A percentile compares a stretch with the other conserved stretches of the same genome.
Evolutionary conservation across 2,888 invertebrate genomes (phyloP).

Genomic region (Drosophila stalkeri): DNA sequence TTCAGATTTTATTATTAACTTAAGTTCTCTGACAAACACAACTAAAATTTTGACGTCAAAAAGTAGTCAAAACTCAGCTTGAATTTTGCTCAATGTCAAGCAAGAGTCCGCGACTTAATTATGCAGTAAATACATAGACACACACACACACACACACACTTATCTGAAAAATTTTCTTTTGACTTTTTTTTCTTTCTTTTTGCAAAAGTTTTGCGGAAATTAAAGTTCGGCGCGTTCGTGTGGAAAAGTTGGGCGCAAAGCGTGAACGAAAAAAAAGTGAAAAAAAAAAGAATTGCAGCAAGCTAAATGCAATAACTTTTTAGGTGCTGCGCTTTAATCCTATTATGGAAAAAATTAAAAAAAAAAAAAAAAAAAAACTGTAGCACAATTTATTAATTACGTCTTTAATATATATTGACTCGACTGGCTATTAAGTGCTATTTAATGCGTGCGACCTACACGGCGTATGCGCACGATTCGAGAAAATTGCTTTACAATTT

Average conservation of each 20-base stretch:
- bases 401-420: constrained; percentile 73
- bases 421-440: constrained; percentile 53
- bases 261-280: constrained; percentile 29
- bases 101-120: constrained; percentile 64
- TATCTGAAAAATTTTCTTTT: constrained; percentile 18
- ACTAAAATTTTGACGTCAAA: constrained; percentile 63
- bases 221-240: constrained; percentile 72
- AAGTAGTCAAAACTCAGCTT: constrained; percentile 48
- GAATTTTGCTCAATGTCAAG: constrained; percentile 74
- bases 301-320: constrained; percentile 66
- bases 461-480: constrained; percentile 52
- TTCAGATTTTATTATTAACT: constrained; percentile 34
- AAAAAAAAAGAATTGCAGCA: constrained; percentile 13
- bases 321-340: constrained; percentile 60
- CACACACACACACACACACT: constrained; percentile 1
- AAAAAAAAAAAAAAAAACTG: background rate
- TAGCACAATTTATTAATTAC: constrained; percentile 67
- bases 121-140: constrained; percentile 47
- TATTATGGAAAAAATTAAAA: constrained; percentile 42
- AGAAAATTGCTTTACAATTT: constrained; percentile 38
- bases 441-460: constrained; percentile 54
- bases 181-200: constrained; percentile 18
- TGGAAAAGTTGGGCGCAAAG: constrained; percentile 55
- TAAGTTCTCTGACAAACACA: constrained; percentile 71
- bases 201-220: constrained; percentile 72